Conservation (phyloP, 2,797 vertebrate genomes). For the Smutsia gigantea region DNA sequence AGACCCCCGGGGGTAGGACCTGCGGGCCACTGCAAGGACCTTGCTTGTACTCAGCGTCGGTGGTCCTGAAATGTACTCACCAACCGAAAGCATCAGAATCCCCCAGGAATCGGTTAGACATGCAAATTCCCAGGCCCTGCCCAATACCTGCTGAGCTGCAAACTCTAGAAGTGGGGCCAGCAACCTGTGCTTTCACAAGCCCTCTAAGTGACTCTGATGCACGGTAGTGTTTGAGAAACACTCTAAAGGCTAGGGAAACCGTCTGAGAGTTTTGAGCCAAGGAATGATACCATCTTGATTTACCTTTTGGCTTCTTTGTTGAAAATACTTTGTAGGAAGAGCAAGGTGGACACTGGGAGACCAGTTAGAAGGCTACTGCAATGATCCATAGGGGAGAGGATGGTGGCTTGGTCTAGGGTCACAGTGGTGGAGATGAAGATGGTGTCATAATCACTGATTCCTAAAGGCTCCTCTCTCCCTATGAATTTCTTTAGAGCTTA, state of each 20-base stretch:
- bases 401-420: neutral
- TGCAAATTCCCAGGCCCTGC: neutral
- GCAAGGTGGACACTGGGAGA: neutral
- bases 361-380: neutral
- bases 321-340: neutral
- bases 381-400: neutral
- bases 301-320: neutral
- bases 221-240: neutral
- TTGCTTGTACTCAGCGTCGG: neutral
- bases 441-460: neutral
- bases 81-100: neutral
- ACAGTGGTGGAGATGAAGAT: neutral
- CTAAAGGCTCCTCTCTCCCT: neutral
- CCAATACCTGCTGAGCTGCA: neutral
- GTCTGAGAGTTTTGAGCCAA: neutral
- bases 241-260: neutral
- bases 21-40: neutral
- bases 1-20: no score
- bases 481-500: neutral
- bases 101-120: neutral
- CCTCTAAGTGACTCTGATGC: neutral
- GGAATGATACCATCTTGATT: neutral
- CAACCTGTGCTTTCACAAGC: neutral
- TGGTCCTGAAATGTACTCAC: neutral
- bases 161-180: neutral